Base-by-base conservation (phyloP, 2,113 vertebrate species). In the Pedionomus torquatus region DNA sequence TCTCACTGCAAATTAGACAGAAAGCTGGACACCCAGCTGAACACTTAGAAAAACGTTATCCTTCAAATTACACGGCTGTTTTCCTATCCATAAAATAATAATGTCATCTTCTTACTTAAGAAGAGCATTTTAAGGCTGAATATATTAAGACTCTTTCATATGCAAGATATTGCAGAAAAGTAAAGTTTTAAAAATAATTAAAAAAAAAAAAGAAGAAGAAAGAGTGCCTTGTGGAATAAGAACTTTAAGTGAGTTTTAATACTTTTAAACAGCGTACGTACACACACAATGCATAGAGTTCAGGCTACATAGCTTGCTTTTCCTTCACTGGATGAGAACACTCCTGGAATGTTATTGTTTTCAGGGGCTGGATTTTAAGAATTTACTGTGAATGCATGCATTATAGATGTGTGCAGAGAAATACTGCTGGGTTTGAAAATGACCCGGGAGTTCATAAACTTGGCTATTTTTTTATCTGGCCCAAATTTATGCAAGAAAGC, bases 341-440 rank as follows among this genome's bases (percentile, higher is more conserved):
- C 39, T 84, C 49, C 69, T 90, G 92, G 93, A 96, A 96, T 93
- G 86, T 93, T 93, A 87, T 64, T 92, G 89, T 95, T 96, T 92
- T 87, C 51, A 79, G 64, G 72, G 57, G 71, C 30, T 61, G 63
- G 15, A 33, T 89, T 90, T 76, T 71, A 75, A 93, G 89, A 94
- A 93, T 90, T 93, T 69, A 92, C 64, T 92, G 89, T 94, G 89
- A 95, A 93, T 92, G 77, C 30, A 51, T 71, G 69, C 61, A 87
- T 87, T 95, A 92, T 84, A 30, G 60, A 82, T 31, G 81, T 57
- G 83, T 70, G 64, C 76, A 69, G 43, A 65, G 79, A 87, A 91
- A 63, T 46, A 63, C 83, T 83, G 78, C 75, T 77, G 60, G 58
- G 81, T 71, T 43, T 93, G 57, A 75, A 75, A 92, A 87, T 82